phyloP scores from a whole-genome alignment of 2,113 vertebrate genomes.

The Gallinago paraguaiae region DNA sequence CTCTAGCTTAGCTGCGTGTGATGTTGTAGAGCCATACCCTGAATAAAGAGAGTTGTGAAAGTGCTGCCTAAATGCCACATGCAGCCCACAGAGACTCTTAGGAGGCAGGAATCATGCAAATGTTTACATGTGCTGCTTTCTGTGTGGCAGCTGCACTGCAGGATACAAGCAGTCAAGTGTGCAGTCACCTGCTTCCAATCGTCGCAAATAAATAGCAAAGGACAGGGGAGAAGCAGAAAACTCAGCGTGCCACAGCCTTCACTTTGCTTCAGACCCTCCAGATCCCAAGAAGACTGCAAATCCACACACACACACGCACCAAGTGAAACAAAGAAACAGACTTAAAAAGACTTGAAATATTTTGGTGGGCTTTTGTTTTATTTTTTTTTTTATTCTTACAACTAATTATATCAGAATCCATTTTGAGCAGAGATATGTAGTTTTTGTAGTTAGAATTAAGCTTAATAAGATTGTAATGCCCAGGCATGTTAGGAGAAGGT shows the following conservation, averaged over 20 bases:
- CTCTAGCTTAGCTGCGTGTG: not conserved
- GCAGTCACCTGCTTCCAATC: conserved; percentile 50
- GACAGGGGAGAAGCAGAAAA: not conserved
- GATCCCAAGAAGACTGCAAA: not conserved
- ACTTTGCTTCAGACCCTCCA: not conserved
- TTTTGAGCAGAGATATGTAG: not conserved
- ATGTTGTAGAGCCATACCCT: not conserved
- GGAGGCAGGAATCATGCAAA: conserved; percentile 22
- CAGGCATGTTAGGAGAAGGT: not conserved
- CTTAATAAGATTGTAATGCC: not conserved
- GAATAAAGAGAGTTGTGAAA: conserved; percentile 31
- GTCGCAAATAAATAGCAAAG: not conserved
- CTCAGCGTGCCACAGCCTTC: not conserved
- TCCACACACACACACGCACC: not conserved
- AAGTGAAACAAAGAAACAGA: not conserved
- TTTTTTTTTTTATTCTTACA: not conserved
- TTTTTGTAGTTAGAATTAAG: not conserved
- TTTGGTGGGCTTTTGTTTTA: not conserved
- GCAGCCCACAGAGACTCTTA: not conserved
- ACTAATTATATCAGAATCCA: not conserved
- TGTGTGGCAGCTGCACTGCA: conserved; percentile 46
- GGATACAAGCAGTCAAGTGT: conserved; percentile 44
- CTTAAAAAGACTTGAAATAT: not conserved
- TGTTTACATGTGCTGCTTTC: conserved; percentile 40
- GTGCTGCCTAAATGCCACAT: conserved; percentile 31